A percentile compares a stretch with the other conserved stretches of the same genome.
These are phyloP conservation scores for Drosophila arizonae DNA, from an alignment of 1,140 invertebrate genomes.

Conservation along the genomic window DNA sequence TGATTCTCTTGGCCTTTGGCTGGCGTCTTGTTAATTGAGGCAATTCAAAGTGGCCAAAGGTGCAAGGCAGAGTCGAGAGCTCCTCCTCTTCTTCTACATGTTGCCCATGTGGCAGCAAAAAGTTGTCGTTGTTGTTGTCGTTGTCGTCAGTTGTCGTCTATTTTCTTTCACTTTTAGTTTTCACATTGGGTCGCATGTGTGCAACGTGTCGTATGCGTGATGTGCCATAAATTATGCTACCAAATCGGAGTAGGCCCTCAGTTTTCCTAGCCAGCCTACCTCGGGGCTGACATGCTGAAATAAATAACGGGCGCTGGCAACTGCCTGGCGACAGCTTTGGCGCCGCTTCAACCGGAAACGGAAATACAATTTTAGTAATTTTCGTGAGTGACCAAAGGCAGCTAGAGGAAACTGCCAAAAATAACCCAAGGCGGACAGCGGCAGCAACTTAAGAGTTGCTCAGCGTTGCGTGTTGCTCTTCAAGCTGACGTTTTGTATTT, in stretches of 20 bases:
- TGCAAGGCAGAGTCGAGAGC: background rate
- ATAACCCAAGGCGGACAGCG: slow-evolving; percentile 21
- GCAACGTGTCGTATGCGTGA: slow-evolving; percentile 60
- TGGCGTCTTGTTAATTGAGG: slow-evolving; percentile 44
- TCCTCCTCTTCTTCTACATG: background rate
- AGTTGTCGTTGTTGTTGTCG: slow-evolving; percentile 13
- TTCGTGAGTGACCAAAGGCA: slow-evolving; percentile 66
- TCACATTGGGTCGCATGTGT: slow-evolving; percentile 30
- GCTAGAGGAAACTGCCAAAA: slow-evolving; percentile 63
- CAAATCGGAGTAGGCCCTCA: slow-evolving; percentile 7
- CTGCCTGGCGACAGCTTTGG: slow-evolving; percentile 30
- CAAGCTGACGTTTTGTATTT: slow-evolving; percentile 61
- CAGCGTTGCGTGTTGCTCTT: slow-evolving; percentile 31
- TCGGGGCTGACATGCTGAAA: background rate
- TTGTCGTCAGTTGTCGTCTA: background rate
- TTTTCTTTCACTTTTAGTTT: slow-evolving; percentile 1
- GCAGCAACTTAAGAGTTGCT: slow-evolving; percentile 50
- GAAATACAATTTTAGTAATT: slow-evolving; percentile 79
- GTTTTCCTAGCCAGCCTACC: too few species aligned
- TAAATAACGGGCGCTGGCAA: slow-evolving; percentile 49
- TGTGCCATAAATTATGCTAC: slow-evolving; percentile 60
- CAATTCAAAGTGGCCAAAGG: slow-evolving; percentile 39
- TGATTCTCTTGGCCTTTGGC: slow-evolving; percentile 25
- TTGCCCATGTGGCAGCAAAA: background rate
- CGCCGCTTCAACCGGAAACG: slow-evolving; percentile 68